Evolutionary conservation across 2,797 vertebrate genomes (phyloP).

Genomic region (Saxicola maurus): DNA sequence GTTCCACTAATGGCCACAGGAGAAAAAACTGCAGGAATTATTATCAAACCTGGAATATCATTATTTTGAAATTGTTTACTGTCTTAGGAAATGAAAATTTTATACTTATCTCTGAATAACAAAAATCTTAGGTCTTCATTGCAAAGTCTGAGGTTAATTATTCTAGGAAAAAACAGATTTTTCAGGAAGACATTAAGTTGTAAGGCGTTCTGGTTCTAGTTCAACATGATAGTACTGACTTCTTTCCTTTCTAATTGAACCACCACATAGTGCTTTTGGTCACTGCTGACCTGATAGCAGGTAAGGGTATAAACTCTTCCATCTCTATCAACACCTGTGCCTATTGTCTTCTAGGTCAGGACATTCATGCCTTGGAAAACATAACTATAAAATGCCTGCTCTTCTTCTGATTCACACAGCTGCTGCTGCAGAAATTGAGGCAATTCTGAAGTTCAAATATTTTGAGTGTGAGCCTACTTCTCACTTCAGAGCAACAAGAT

Average conservation of each 20-base stretch:
- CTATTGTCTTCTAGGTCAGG: background rate
- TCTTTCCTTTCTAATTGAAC: background rate
- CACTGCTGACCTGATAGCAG: background rate
- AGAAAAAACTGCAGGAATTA: background rate
- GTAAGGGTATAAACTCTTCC: background rate
- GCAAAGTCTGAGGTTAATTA: background rate
- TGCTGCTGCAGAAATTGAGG: background rate
- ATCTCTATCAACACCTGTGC: background rate
- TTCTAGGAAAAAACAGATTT: background rate
- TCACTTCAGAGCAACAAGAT: background rate
- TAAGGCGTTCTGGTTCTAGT: background rate
- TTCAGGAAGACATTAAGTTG: background rate
- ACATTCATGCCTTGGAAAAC: background rate
- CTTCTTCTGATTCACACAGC: background rate
- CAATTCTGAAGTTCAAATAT: background rate
- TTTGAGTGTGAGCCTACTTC: background rate
- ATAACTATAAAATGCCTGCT: background rate
- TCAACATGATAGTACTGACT: background rate
- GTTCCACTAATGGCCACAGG: background rate
- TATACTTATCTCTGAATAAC: background rate
- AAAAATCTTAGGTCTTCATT: background rate
- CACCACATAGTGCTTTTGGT: background rate
- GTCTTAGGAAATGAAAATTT: background rate
- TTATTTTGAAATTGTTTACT: background rate
- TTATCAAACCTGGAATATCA: background rate